A percentile compares a stretch with the other conserved stretches of the same genome.
Conservation (phyloP, 2,113 vertebrate genomes). For the Sphaerodactylus townsendi region DNA sequence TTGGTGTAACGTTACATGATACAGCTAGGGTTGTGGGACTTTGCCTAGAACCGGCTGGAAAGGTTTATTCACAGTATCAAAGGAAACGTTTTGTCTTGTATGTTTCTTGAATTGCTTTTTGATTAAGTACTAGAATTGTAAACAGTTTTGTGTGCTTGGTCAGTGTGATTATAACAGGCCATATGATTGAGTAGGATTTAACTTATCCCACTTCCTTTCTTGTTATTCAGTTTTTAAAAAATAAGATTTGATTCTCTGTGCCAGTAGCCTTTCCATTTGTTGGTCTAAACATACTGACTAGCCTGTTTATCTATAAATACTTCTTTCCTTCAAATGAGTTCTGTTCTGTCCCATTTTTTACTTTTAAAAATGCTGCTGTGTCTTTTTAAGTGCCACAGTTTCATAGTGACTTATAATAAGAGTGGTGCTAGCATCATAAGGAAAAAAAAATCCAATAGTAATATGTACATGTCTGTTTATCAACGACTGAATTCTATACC, state of each 20-base stretch:
- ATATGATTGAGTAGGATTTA: constrained; percentile 53
- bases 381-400: constrained; percentile 26
- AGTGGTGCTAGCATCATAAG: background rate
- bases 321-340: constrained; percentile 51
- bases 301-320: constrained; percentile 32
- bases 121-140: constrained; percentile 57
- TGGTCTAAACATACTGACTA: constrained; percentile 20
- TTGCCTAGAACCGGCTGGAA: constrained; percentile 52
- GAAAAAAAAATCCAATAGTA: constrained; percentile 27
- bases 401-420: constrained; percentile 22
- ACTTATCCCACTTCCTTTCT: constrained; percentile 56
- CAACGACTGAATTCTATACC: constrained; percentile 28
- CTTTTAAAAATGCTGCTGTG: constrained; percentile 41
- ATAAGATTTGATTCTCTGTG: constrained; percentile 12
- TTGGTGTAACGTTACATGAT: constrained; percentile 51
- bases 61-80: constrained; percentile 64
- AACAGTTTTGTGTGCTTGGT: constrained; percentile 61
- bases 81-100: constrained; percentile 50
- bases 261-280: constrained; percentile 31
- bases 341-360: constrained; percentile 32
- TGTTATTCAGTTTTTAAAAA: constrained; percentile 44
- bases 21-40: constrained; percentile 55
- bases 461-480: constrained; percentile 22
- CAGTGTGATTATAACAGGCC: constrained; percentile 59
- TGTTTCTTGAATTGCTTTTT: constrained; percentile 55